Evolutionary conservation across 2,888 invertebrate genomes (phyloP), one percentile per base, ranked within the genome.

Genomic region (Cheilosia grossa): DNA sequence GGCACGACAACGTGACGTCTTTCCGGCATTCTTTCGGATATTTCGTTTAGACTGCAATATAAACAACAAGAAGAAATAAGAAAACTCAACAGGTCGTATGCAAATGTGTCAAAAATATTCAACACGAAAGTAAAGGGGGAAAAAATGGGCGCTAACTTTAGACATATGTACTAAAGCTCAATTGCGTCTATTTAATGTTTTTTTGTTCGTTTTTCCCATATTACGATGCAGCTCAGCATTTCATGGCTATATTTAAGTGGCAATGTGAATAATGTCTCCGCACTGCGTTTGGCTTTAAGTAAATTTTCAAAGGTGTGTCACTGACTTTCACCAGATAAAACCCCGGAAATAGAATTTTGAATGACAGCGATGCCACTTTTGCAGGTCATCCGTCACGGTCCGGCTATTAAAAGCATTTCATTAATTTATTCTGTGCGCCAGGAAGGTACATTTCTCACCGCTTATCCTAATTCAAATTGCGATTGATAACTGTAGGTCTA

Each of bases 341-440:
- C 27, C 58, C 56, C 75, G 64, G 75, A 81, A 69, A 75, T 75
- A 10, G 37, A 0, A 17, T 53, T 75, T 54, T n/a, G 6, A 58
- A 19, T 64, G 9, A 7, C 30, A 44, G 21, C 33, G 40, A 58
- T 42, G 13, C 40, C 51, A 9, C 58, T 37, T 64, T 66, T 64
- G 17, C 70, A 59, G 81, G 75, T 66, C 70, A 82, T 53, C 21
- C 77, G 69, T 77, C 70, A 82, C 24, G 77, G 81, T 77, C 33
- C 59, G 53, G 21, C 5, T n/a, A 56, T 47, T 27, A 63, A 21
- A 61, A 37, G 24, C 63, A 44, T 33, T 73, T 44, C 44, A 63
- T 61, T 72, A 21, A 40, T 70, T 19, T 37, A 44, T 44, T 44
- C 59, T 17, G 33, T 54, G 15, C 17, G 27, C 13, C 13, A n/a